Base-by-base conservation (phyloP, 2,797 vertebrate genomes). In the Odontamblyopus lacepedii region DNA sequence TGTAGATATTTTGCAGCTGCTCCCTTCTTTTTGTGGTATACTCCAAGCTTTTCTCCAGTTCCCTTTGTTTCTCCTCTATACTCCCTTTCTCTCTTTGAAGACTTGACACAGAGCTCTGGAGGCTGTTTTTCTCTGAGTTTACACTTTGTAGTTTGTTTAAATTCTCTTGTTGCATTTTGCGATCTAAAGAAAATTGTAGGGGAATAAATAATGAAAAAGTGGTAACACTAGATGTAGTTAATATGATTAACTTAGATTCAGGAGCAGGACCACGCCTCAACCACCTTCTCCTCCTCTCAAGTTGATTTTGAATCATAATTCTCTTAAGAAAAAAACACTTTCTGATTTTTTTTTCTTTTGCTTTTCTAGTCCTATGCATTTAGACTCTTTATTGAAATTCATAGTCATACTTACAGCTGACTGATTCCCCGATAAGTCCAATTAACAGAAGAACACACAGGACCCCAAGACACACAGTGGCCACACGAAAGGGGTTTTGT, bases 391-490 rank as follows among this genome's bases (percentile, higher is more conserved):
- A 55, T n/a, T 56, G 53, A 23, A 56, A 56, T 2, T 44, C n/a
- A 29, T 19, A 51, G 16, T 51, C 27, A 30, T 23, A 89, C 92
- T 91, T 60, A 93, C 92, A 57, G 72, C 84, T 69, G 62, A 87
- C 63, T 5, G 74, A 69, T 44, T 91, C 87, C 41, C 80, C 85
- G 19, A 90, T 85, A 80, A 88, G 13, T 15, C 51, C 84, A 53
- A 41, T 71, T 77, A 88, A 1, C 12, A 93, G 77, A 30, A 90
- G 8, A 18, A 74, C 16, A 69, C 84, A 85, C 66, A 92, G 75
- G 72, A 92, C 26, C 1, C 81, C 83, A 0, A 91, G 83, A 73
- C 69, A 81, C n/a, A 83, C 18, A 18, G 86, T 69, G 6, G 78
- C 80, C 32, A 67, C 6, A 71, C 64, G 83, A 71, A 81, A 85